Evolutionary conservation across 2,113 vertebrate genomes (phyloP), one percentile per base, ranked within the genome.

Genomic region (Mormoops blainvillei): DNA sequence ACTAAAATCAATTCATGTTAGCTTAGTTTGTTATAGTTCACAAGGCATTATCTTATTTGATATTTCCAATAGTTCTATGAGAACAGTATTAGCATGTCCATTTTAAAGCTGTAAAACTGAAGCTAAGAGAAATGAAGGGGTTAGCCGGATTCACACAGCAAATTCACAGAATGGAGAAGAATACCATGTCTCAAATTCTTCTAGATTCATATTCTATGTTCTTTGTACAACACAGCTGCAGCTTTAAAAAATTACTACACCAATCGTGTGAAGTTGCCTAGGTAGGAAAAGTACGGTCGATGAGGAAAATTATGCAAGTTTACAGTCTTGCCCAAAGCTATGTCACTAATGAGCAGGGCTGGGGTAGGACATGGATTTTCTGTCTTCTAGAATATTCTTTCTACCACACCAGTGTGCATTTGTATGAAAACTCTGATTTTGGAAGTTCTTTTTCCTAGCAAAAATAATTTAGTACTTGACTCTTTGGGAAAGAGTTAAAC

Each of bases 381-480:
- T 73, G 24, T 87, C 74, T 81, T 45, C 31, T 71, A 54, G 18
- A 24, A 33, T 7, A 28, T 36, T 63, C 63, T 43, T n/a, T 41
- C 36, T 58, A 63, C 24, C 8, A 52, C 10, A 54, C 14, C 54
- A 56, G 13, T 45, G 33, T 54, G 33, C 0, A 14, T 43, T 14
- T 85, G 26, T 20, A 28, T 70, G 36, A 82, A 91, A 92, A 58
- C 74, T 87, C 31, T 67, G 50, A 87, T 81, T 85, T 58, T 36
- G 26, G 48, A 78, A n/a, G 65, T 80, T 80, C 19, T 82, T 50
- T 81, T 84, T 67, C 48, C 38, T 68, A 48, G 65, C 5, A 80
- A 80, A 94, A 76, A 73, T 36, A 68, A 85, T 52, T 82, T 89
- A 77, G 68, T 67, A 93, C 19, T 93, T 91, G 33, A 91, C 50